Base-by-base conservation (phyloP, 2,888 invertebrate genomes). In the Terebella lapidaria region DNA sequence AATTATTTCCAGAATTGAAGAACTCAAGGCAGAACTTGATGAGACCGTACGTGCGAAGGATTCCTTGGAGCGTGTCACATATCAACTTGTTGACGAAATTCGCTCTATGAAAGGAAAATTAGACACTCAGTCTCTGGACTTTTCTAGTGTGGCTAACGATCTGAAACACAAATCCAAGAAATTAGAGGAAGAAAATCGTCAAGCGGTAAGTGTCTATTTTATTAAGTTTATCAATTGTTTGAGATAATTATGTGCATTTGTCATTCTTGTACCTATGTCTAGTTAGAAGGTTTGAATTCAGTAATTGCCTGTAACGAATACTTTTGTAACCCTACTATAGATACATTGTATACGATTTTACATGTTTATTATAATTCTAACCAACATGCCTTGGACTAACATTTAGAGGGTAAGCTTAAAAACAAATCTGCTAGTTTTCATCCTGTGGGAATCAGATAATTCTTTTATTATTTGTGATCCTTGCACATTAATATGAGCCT, bases 111-210 rank as follows among this genome's bases (percentile, higher is more conserved):
- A 73, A 61, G 66, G 64, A 59, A 72, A 71, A 57, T 61, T 78
- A 18, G 79, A 79, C 4, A 62, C 68, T 2, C 77, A 79, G 62
- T 64, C 69, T 5, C 59, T 69, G 4, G 76, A 79, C 56, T 69
- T 78, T 24, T 63, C 64, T 25, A 62, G 70, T 20, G 67, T 73
- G 26, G 60, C 73, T 18, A 64, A 64, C n/a, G 80, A 80, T 30
- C 67, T 80, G 35, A 72, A 72, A 55, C 69, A 70, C 59, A 70
- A 70, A 52, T 70, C 74, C 5, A 69, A 73, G 25, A 70, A 72
- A 59, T 66, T 80, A 26, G 79, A 79, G 62, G 79, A 80, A 27
- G 79, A 79, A 58, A 75, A 73, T 54, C 69, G 74, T 60, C 59
- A 70, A 28, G 73, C 74, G 69, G 77, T 78, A 66, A 60, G 66